A percentile compares a stretch with the other conserved stretches of the same genome.
Conservation (phyloP, 1,140 invertebrate genomes). For the Caenorhabditis remanei region DNA sequence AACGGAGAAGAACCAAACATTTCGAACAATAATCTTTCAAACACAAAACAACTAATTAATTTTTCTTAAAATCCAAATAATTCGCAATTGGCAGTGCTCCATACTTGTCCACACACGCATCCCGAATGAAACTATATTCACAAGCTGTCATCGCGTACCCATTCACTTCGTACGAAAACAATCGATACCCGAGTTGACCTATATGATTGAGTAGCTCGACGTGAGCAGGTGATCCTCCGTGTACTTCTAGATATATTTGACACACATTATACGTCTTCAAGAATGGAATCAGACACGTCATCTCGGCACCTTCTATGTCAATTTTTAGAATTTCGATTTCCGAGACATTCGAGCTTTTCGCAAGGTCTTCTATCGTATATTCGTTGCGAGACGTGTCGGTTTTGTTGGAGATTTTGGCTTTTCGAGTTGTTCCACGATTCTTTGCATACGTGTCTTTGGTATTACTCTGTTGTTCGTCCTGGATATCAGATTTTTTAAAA, state of each 20-base stretch:
- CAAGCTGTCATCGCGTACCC: conserved; percentile 28
- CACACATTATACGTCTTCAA: conserved; percentile 15
- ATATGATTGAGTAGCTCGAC: conserved; percentile 25
- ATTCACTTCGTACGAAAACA: conserved; percentile 59
- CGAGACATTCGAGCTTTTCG: neutral
- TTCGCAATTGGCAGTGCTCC: conserved; percentile 8
- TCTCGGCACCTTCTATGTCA: conserved; percentile 57
- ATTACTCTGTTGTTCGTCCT: conserved; percentile 18
- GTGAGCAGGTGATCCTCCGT: conserved; percentile 15
- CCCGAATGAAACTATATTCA: conserved; percentile 54
- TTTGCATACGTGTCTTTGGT: conserved; percentile 9
- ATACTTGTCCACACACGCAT: conserved; percentile 48
- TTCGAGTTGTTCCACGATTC: conserved; percentile 27
- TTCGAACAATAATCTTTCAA: too few relatives aligned
- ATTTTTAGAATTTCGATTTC: conserved; percentile 51
- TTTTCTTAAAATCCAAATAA: conserved; percentile 7
- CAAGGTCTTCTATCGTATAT: conserved; percentile 27
- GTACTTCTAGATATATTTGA: conserved; percentile 51
- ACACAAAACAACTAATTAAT: too few relatives aligned
- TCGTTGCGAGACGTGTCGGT: neutral
- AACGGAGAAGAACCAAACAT: too few relatives aligned
- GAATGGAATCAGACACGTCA: conserved; percentile 18
- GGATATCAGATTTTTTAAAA: neutral
- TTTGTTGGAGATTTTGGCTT: neutral
- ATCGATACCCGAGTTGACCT: conserved; percentile 1